Base-by-base conservation (phyloP, 2,888 invertebrate species). In the Himalopsyche kuldschensis region DNA sequence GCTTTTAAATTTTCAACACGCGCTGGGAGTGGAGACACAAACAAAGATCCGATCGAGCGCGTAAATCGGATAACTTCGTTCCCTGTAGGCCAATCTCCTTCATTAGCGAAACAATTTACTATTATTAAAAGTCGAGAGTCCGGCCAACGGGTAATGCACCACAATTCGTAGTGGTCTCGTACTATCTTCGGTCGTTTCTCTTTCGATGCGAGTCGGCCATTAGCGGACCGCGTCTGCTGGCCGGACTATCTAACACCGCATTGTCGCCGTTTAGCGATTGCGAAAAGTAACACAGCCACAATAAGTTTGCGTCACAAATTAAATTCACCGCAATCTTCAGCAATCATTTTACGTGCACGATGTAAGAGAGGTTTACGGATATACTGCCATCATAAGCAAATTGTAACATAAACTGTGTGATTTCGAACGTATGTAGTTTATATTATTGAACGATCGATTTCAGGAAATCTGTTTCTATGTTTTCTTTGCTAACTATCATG, bases 71-170 rank as follows among this genome's bases (percentile, higher is more conserved):
- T 82, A 48, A 46, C 41, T n/a, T 4, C 82, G 78, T 82, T 82
- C 78, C 78, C 48, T 78, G 82, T 78, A 82, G 82, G 78, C 78
- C 78, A 55, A 82, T 82, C 82, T 82, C 48, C 82, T 82, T 82
- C 82, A 82, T 82, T 82, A 82, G 82, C 82, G 82, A 82, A 82
- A 82, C 82, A 82, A 82, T 82, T 82, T 82, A 82, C 82, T 77
- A 82, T 82, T 82, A 82, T 82, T 82, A 82, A 77, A 48, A 63
- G 82, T 78, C 82, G 63, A 77, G 77, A 77, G 41, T 41, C 35
- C 8, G 35, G 6, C 41, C 41, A 41, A 55, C 78, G 76, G 55
- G 82, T 82, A 82, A 77, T 77, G 82, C 78, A 48, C 80, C 55
- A 55, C 55, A 55, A 55, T 55, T 55, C 55, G 55, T 20, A 55